phyloP scores from a whole-genome alignment of 1,140 invertebrate species.

The Calliopsis andreniformis region DNA sequence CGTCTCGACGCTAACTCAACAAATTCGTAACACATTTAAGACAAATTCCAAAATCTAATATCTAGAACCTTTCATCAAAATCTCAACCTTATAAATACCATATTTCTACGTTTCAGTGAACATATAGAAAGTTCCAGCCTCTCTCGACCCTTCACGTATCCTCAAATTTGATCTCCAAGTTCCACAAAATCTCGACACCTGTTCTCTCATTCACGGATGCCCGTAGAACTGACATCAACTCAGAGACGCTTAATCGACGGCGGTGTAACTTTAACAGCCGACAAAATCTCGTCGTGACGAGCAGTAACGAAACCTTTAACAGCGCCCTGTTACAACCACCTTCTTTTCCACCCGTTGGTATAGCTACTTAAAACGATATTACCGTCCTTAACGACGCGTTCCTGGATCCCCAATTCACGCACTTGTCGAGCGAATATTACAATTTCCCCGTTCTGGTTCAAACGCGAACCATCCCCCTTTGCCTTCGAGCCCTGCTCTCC shows the following conservation, averaged over 20 bases:
- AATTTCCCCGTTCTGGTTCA: conserved; percentile 1
- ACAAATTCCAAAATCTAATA: too few relatives aligned
- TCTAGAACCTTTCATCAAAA: too few relatives aligned
- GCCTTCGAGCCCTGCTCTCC: background rate
- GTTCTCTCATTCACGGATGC: too few relatives aligned
- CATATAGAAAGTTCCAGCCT: too few relatives aligned
- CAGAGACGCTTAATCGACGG: background rate
- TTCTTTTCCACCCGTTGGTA: background rate
- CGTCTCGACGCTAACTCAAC: too few relatives aligned
- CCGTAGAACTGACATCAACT: background rate
- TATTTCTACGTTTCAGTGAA: too few relatives aligned
- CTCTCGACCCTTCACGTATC: too few relatives aligned
- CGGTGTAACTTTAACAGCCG: background rate
- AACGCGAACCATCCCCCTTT: conserved; percentile 1
- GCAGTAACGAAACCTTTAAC: background rate
- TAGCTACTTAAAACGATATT: conserved; percentile 19
- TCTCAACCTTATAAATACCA: too few relatives aligned
- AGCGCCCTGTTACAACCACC: background rate
- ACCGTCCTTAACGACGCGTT: background rate
- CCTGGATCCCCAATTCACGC: background rate
- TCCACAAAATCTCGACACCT: background rate
- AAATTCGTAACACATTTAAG: too few relatives aligned
- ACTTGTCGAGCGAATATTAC: conserved; percentile 18
- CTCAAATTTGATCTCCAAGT: too few relatives aligned
- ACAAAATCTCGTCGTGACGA: conserved; percentile 15